These are phyloP conservation scores for Dolichoris vasculosae DNA, from an alignment of 1,140 invertebrate species.

Conservation along the genomic window DNA sequence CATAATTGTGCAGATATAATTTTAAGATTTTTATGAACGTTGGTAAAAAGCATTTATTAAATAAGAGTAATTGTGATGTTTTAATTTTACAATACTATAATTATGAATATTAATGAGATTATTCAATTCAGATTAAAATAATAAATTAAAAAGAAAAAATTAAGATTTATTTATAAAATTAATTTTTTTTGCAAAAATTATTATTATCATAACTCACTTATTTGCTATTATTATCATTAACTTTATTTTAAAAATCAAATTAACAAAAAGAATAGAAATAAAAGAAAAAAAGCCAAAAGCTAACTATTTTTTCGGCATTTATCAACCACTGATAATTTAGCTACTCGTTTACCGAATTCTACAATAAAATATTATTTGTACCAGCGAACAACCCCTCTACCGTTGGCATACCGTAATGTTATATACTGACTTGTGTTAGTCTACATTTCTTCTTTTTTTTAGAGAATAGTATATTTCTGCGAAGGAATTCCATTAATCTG, in stretches of 20 bases:
- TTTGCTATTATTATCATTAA: not conserved
- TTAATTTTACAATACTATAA: too few species aligned
- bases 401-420: not conserved
- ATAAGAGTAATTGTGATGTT: too few species aligned
- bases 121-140: too few species aligned
- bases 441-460: not conserved
- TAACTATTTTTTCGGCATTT: constrained; percentile 21
- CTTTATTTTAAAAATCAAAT: not conserved
- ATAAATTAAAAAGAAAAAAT: too few species aligned
- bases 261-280: not conserved
- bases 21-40: too few species aligned
- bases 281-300: not conserved
- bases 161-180: too few species aligned
- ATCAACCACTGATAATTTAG: constrained; percentile 35
- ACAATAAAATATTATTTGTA: constrained; percentile 45
- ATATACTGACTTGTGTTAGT: not conserved
- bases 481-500: constrained; percentile 44
- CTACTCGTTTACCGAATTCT: not conserved
- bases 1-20: too few species aligned
- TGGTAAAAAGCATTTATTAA: too few species aligned
- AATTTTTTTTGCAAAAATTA: not conserved
- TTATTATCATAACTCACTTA: too few species aligned
- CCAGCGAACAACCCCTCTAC: not conserved
- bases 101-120: too few species aligned
- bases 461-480: not conserved